A percentile compares a stretch with the other conserved stretches of the same genome.
Conservation (phyloP, 2,888 invertebrate species). For the Morpho helenor region DNA sequence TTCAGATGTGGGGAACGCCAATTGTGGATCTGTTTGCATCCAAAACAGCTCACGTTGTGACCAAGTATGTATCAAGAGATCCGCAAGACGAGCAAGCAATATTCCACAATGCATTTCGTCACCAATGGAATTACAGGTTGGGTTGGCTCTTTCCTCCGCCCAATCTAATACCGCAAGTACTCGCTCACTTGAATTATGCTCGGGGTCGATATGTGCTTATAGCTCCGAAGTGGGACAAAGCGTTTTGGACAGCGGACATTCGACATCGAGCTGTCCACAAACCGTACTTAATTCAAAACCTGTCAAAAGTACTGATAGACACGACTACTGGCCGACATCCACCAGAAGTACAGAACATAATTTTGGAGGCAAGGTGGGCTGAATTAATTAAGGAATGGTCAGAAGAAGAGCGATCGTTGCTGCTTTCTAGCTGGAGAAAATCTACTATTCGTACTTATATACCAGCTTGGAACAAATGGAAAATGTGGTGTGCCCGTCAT, state of each 20-base stretch:
- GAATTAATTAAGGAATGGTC: conserved; percentile 16
- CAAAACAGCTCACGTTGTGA: conserved; percentile 5
- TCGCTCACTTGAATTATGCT: conserved; percentile 25
- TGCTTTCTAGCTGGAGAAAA: conserved; percentile 19
- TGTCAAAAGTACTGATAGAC: conserved; percentile 16
- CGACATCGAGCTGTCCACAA: conserved; percentile 29
- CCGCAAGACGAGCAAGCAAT: conserved; percentile 8
- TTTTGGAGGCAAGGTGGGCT: conserved; percentile 17
- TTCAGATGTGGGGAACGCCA: conserved; percentile 13
- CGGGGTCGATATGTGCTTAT: conserved; percentile 8
- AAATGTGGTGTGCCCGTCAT: conserved; percentile 13
- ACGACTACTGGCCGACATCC: no score
- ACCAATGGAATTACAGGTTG: conserved; percentile 24
- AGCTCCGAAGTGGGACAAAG: conserved; percentile 32
- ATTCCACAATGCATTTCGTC: conserved; percentile 23
- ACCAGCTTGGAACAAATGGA: conserved; percentile 21
- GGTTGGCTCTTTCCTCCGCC: conserved; percentile 28
- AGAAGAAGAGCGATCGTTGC: not conserved
- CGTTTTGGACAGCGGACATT: conserved; percentile 38
- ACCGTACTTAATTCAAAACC: conserved; percentile 25
- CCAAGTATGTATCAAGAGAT: conserved; percentile 10
- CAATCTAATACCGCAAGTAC: conserved; percentile 14
- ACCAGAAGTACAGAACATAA: not conserved
- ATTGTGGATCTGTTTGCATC: conserved; percentile 20
- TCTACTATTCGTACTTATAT: conserved; percentile 23